Conservation (phyloP, 1,140 invertebrate genomes). For the Bacillus rossius region DNA sequence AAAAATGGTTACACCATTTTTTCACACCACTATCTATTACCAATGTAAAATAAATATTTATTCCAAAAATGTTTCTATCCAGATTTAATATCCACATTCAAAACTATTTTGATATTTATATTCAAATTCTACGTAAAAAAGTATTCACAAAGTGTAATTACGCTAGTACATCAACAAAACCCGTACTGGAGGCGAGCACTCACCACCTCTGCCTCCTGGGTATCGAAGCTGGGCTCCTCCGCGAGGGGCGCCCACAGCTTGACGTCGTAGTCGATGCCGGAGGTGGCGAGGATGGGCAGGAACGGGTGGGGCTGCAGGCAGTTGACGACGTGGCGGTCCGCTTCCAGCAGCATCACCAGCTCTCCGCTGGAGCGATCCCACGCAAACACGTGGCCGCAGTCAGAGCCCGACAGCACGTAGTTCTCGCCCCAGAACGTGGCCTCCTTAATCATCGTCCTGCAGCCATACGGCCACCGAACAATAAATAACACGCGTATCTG, state of each 20-base stretch:
- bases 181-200: too few relatives aligned
- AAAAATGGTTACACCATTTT: too few relatives aligned
- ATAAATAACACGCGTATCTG: too few relatives aligned
- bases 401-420: constrained; percentile 79
- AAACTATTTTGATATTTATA: too few relatives aligned
- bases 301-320: constrained; percentile 81
- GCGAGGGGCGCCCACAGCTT: constrained; percentile 76
- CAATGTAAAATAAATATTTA: too few relatives aligned
- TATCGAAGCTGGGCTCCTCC: constrained; percentile 56
- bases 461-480: too few relatives aligned
- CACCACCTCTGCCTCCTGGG: constrained; percentile 64
- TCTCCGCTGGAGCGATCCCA: constrained; percentile 58
- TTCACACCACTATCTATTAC: too few relatives aligned
- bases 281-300: constrained; percentile 75
- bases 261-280: constrained; percentile 87
- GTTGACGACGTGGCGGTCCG: constrained; percentile 83
- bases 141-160: too few relatives aligned
- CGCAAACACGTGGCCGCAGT: constrained; percentile 76
- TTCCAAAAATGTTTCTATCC: too few relatives aligned
- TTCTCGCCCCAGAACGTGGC: constrained; percentile 83
- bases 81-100: too few relatives aligned
- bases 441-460: constrained; percentile 84
- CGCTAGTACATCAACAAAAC: too few relatives aligned
- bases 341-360: constrained; percentile 73
- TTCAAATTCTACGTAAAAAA: too few relatives aligned